Percentiles rank a stretch among this genome's conserved stretches.
phyloP scores from a whole-genome alignment of 92 coral and sea anemone species.

The Zoanthus sociatus region DNA sequence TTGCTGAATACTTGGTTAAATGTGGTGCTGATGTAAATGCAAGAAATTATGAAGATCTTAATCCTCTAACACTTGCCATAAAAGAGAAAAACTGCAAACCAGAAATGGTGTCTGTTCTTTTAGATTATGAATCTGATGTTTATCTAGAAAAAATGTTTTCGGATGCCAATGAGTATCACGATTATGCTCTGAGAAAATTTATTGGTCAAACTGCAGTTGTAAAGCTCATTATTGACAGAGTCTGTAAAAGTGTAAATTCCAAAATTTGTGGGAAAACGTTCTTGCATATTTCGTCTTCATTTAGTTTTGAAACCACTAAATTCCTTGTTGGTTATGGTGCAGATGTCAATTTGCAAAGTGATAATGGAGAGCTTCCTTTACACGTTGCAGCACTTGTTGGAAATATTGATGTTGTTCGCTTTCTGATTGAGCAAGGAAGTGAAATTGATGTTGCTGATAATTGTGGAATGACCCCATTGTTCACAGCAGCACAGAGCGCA shows the following conservation, averaged over 20 bases:
- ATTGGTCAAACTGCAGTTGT: slow-evolving; percentile 9
- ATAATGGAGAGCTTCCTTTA: slow-evolving; percentile 11
- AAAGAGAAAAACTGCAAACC: neutral
- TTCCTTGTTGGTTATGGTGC: slow-evolving; percentile 30
- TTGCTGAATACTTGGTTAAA: neutral
- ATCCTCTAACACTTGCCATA: neutral
- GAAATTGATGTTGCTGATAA: slow-evolving; percentile 19
- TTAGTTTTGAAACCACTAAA: slow-evolving; percentile 15
- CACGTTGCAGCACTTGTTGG: slow-evolving; percentile 10
- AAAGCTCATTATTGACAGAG: neutral
- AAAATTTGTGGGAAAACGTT: slow-evolving; percentile 14
- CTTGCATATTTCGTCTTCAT: slow-evolving; percentile 10
- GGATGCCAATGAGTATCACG: neutral
- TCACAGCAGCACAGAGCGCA: neutral
- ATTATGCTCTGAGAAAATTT: neutral
- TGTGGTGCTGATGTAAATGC: neutral
- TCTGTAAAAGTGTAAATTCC: neutral
- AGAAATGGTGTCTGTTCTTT: neutral
- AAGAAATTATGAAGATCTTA: neutral
- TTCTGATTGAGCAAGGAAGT: slow-evolving; percentile 41
- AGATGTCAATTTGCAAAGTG: slow-evolving; percentile 31
- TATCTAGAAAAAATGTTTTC: neutral
- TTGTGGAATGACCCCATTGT: slow-evolving; percentile 1
- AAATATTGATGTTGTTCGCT: slow-evolving; percentile 3
- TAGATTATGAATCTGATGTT: neutral